Evolutionary conservation across 2,113 vertebrate genomes (phyloP).

Genomic region (Reinhardtius hippoglossoides): DNA sequence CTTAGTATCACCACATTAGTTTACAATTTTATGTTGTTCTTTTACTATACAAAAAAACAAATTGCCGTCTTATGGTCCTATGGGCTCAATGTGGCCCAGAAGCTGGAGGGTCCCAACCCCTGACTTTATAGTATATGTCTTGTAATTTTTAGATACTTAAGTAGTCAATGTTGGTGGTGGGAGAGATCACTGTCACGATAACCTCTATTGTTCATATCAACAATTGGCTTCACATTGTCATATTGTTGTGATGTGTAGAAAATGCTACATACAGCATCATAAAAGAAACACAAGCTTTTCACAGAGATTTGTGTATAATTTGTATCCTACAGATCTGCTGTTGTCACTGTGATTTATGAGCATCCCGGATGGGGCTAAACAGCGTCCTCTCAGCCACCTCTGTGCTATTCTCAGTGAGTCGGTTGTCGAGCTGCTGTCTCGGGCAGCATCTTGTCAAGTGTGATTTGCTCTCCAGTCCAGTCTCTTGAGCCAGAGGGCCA

Average conservation of each 20-base stretch:
- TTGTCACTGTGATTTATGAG: conserved; percentile 58
- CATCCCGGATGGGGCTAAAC: conserved; percentile 20
- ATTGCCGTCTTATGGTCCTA: no score
- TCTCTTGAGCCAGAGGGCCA: conserved; percentile 39
- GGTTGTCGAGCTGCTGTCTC: conserved; percentile 28
- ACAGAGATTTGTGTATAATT: background rate
- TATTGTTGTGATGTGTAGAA: conserved; percentile 20
- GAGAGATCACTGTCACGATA: background rate
- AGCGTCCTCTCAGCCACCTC: conserved; percentile 42
- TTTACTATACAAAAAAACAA: no score
- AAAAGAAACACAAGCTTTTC: conserved; percentile 16
- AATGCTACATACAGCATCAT: background rate
- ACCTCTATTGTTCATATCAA: conserved; percentile 1
- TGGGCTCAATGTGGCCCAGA: background rate
- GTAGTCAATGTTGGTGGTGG: background rate
- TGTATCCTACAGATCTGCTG: conserved; percentile 14
- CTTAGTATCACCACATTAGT: no score
- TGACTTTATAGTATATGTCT: background rate
- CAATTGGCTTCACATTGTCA: background rate
- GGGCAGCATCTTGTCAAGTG: conserved; percentile 65
- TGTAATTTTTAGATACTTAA: background rate
- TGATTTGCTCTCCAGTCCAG: conserved; percentile 39
- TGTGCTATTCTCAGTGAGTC: conserved; percentile 37
- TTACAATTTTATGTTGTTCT: no score
- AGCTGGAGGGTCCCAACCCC: background rate